Evolutionary conservation across 2,888 invertebrate genomes (phyloP), one percentile per base, ranked within the genome.

Genomic region (Chymomyza procnemis): DNA sequence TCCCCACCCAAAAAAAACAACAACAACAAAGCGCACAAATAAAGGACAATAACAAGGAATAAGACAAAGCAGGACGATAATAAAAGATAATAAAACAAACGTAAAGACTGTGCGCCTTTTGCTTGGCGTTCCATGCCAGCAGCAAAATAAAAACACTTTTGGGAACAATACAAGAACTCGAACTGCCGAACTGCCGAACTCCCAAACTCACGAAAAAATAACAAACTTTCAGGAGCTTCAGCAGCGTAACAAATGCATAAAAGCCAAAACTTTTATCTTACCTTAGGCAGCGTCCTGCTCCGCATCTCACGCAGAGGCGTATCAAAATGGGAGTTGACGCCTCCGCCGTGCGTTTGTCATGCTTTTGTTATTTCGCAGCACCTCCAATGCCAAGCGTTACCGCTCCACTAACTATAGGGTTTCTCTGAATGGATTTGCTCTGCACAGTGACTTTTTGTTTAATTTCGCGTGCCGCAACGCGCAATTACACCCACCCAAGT

Each of bases 81-180:
- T 81, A 76, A 86, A 76, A 78, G 82, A 74, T 73, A 86, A 82
- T 87, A 86, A 82, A 87, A 82, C 81, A 86, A 83, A 86, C 76
- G 76, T 68, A 80, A 83, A 86, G 71, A 69, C 80, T 68, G 61
- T 47, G 79, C 26, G 41, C 69, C 19, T 14, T n/a, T n/a, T 50
- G 50, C 4, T 8, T 18, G 14, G 56, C 61, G 19, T 22, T 64
- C 55, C 6, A 61, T 14, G 22, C 21, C 52, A 22, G 56, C 47
- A 63, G 56, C 41, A n/a, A 76, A 81, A 81, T 81, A 85, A 81
- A 87, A 80, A 83, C 87, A 83, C 88, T 83, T 85, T 75, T 70
- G 88, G 86, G 86, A 85, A 81, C 86, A 85, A 85, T 85, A 79
- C 69, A 64, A 62, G 68, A 61, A 65, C 16, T 50, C 46, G 56